These are phyloP conservation scores for Balanococcus diminutus DNA, from an alignment of 2,888 invertebrate genomes.

Conservation along the genomic window DNA sequence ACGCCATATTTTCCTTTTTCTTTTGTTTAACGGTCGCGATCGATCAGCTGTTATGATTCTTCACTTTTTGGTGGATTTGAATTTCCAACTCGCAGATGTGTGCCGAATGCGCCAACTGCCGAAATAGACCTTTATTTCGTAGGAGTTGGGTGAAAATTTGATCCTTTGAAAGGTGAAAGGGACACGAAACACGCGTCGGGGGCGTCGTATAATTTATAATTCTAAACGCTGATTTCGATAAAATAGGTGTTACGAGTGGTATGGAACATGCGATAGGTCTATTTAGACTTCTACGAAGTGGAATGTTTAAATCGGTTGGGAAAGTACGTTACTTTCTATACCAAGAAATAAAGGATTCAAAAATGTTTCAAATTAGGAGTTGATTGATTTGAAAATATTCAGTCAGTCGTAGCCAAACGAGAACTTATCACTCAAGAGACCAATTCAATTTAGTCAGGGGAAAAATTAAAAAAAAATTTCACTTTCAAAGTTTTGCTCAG, in stretches of 20 bases:
- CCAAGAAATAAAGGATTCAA: no score
- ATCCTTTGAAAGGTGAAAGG: not conserved
- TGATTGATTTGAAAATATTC: no score
- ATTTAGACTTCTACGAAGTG: no score
- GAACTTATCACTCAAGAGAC: no score
- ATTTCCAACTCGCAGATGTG: not conserved
- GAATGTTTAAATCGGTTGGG: no score
- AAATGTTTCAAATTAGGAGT: no score
- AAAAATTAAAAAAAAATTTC: no score
- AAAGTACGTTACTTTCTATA: no score
- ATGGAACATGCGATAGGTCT: not conserved
- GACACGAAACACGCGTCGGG: not conserved
- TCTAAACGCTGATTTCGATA: not conserved
- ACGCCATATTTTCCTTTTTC: not conserved
- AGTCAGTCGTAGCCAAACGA: no score
- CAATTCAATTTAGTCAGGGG: no score
- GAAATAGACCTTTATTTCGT: not conserved
- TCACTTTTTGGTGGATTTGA: not conserved
- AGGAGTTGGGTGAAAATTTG: not conserved
- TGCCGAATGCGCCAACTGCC: not conserved
- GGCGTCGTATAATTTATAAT: not conserved
- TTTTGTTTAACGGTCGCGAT: not conserved
- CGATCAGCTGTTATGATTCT: not conserved
- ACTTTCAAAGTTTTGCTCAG: no score
- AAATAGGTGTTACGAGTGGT: not conserved